Conservation (phyloP, 2,888 invertebrate species). For the Dynastes hyllus region DNA sequence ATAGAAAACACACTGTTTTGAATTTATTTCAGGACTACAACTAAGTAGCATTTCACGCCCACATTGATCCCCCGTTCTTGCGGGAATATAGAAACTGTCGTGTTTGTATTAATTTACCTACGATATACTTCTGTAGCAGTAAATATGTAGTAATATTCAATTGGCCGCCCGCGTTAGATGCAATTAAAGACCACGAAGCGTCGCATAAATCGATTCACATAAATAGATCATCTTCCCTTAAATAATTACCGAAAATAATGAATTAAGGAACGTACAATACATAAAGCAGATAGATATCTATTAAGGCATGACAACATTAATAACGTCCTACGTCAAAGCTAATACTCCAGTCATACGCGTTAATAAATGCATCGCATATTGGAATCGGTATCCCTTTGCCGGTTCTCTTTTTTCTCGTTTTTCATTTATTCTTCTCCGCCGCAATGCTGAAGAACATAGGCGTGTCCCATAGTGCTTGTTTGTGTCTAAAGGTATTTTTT, state of each 20-base stretch:
- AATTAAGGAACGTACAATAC: conserved; percentile 23
- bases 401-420: conserved; percentile 4
- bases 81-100: too few relatives aligned
- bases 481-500: conserved; percentile 44
- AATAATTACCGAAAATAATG: conserved; percentile 46
- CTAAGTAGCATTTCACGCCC: too few relatives aligned
- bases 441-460: conserved; percentile 38
- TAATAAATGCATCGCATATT: conserved; percentile 44
- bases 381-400: conserved; percentile 39
- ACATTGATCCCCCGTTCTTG: too few relatives aligned
- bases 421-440: conserved; percentile 28
- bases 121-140: too few relatives aligned
- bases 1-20: too few relatives aligned
- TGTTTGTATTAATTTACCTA: too few relatives aligned
- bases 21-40: too few relatives aligned
- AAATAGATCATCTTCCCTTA: conserved; percentile 38
- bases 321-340: conserved; percentile 39
- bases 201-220: conserved; percentile 14
- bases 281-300: conserved; percentile 35
- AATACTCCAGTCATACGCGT: conserved; percentile 41
- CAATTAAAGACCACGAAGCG: not conserved
- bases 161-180: not conserved
- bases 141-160: not conserved
- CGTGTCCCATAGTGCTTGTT: conserved; percentile 40
- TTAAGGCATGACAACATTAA: conserved; percentile 46